Conservation (phyloP, 2,888 invertebrate species). For the Epiblema foenella region DNA sequence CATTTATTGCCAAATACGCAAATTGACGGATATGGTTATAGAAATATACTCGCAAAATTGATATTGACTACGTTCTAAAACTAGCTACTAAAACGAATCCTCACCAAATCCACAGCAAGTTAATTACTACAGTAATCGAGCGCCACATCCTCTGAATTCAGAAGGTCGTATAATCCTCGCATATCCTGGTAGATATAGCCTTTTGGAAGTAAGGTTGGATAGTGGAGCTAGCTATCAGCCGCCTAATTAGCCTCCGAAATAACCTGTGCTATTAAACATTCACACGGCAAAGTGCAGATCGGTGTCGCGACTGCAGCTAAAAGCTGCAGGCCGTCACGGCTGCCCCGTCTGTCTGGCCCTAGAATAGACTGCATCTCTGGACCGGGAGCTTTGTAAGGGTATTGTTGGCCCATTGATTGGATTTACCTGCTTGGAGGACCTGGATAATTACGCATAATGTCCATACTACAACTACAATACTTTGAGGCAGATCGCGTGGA, state of each 20-base stretch:
- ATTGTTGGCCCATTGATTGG: not conserved
- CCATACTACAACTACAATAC: no score
- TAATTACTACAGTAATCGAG: conserved; percentile 41
- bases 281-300: conserved; percentile 78
- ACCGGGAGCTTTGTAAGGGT: conserved; percentile 49
- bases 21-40: not conserved
- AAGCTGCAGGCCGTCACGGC: conserved; percentile 66
- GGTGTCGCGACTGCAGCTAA: conserved; percentile 64
- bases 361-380: conserved; percentile 65
- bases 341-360: conserved; percentile 62
- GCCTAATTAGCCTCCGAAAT: conserved; percentile 75
- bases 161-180: not conserved
- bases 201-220: not conserved
- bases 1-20: not conserved
- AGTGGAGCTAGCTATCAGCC: conserved; percentile 45
- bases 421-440: not conserved
- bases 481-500: no score
- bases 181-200: not conserved
- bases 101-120: conserved; percentile 33
- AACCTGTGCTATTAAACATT: conserved; percentile 75
- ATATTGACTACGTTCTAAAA: conserved; percentile 20
- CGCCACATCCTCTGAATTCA: not conserved
- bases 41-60: not conserved
- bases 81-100: conserved; percentile 19
- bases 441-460: not conserved